A percentile compares a stretch with the other conserved stretches of the same genome.
These are phyloP conservation scores for Troides aeacus DNA, from an alignment of 2,888 invertebrate genomes.

Conservation along the genomic window DNA sequence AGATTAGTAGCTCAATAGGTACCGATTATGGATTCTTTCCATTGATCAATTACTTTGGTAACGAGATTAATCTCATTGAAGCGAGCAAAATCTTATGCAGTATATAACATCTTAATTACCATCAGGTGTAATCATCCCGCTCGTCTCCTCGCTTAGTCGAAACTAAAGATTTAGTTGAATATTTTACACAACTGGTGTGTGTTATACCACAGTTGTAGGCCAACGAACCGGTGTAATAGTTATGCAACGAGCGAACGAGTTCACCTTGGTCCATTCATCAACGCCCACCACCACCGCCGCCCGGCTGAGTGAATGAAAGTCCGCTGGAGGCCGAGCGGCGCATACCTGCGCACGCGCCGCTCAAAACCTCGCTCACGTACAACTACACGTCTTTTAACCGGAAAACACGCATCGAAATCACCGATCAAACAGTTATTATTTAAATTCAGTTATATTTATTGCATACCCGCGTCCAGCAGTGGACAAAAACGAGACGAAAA, in stretches of 20 bases:
- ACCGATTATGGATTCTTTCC: too few species aligned
- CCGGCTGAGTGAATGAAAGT: conserved; percentile 25
- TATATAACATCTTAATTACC: too few species aligned
- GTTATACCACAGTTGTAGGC: conserved; percentile 11
- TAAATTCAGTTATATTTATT: not conserved
- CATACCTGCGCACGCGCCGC: conserved; percentile 8
- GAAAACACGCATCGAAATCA: conserved; percentile 1
- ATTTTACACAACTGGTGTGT: not conserved
- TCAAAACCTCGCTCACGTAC: conserved; percentile 11
- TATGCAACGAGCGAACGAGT: conserved; percentile 18
- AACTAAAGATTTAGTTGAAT: not conserved
- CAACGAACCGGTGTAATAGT: conserved; percentile 24
- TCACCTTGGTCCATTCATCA: conserved; percentile 30
- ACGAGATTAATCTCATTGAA: not conserved
- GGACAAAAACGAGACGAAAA: too few species aligned
- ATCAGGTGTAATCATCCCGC: too few species aligned
- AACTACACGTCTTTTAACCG: conserved; percentile 10
- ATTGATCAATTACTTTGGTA: not conserved
- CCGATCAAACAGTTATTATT: not conserved
- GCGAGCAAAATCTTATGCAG: too few species aligned
- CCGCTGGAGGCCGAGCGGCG: conserved; percentile 28
- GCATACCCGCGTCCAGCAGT: too few species aligned
- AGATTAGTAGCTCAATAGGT: too few species aligned
- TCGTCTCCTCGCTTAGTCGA: too few species aligned
- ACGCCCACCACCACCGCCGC: conserved; percentile 10